A percentile compares a stretch with the other conserved stretches of the same genome.
phyloP scores from a whole-genome alignment of 2,797 vertebrate genomes.

The Clarias laeviceps region DNA sequence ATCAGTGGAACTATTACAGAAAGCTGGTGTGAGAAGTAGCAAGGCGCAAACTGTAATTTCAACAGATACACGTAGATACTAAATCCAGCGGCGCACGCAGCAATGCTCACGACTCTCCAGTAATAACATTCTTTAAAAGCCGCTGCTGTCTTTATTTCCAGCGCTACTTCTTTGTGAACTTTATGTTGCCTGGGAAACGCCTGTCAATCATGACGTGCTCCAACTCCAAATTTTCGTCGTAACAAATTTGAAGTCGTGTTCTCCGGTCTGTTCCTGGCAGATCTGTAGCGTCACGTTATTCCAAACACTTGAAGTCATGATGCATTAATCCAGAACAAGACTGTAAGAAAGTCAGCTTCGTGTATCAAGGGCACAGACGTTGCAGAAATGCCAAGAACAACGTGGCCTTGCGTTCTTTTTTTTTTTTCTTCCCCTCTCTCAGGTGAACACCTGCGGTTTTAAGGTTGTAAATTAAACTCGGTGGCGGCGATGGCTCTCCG shows the following conservation, averaged over 20 bases:
- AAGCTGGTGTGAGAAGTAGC: background rate
- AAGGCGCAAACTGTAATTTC: background rate
- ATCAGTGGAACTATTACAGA: background rate
- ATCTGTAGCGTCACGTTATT: background rate
- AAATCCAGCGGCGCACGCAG: background rate
- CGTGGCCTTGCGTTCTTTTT: background rate
- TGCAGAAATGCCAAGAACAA: slow-evolving; percentile 43
- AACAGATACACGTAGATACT: background rate
- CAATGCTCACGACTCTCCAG: background rate
- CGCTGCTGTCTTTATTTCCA: background rate
- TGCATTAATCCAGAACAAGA: background rate
- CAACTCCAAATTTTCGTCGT: background rate
- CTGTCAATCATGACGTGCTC: background rate
- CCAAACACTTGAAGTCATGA: background rate
- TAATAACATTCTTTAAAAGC: background rate
- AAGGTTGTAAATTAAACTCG: slow-evolving; percentile 46
- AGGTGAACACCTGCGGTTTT: slow-evolving; percentile 50
- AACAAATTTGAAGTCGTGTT: background rate
- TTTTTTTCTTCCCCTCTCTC: background rate
- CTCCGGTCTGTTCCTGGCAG: background rate
- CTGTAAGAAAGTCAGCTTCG: slow-evolving; percentile 6
- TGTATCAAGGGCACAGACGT: slow-evolving; percentile 40
- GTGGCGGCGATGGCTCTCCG: slow-evolving; percentile 55
- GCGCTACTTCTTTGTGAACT: background rate
- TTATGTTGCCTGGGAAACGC: background rate